Evolutionary conservation across 2,113 vertebrate species (phyloP).

Genomic region (Holacanthus passer): DNA sequence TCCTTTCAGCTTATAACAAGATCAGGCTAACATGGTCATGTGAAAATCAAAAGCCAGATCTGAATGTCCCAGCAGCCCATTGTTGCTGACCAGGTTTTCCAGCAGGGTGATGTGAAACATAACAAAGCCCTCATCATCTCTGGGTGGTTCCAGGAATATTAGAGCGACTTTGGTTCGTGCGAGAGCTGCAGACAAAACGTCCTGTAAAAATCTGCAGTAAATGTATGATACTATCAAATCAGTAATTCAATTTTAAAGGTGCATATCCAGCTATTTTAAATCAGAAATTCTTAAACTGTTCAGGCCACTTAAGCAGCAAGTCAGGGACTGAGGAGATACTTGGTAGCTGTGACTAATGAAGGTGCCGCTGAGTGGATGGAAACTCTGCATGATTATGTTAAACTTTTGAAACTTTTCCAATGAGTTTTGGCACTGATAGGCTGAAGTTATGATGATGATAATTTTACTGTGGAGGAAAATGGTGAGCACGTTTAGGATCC

Average conservation of each 20-base stretch:
- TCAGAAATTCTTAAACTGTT: background rate
- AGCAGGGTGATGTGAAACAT: background rate
- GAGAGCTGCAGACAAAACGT: background rate
- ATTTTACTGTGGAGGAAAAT: no score
- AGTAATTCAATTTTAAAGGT: background rate
- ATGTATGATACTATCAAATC: background rate
- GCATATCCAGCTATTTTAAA: background rate
- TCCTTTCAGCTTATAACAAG: slow-evolving; percentile 20
- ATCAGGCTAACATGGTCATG: background rate
- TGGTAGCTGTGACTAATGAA: background rate
- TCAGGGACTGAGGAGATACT: no score
- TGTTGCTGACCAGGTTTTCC: slow-evolving; percentile 1
- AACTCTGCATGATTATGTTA: background rate
- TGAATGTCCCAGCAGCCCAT: slow-evolving; percentile 7
- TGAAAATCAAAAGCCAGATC: slow-evolving; percentile 13
- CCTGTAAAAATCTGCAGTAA: background rate
- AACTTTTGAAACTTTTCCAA: no score
- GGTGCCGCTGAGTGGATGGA: no score
- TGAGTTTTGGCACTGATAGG: no score
- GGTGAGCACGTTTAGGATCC: no score
- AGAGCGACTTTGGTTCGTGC: background rate
- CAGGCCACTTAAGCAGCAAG: background rate
- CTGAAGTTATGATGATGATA: no score
- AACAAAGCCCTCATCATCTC: background rate
- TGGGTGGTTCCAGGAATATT: background rate